Evolutionary conservation across 2,888 invertebrate genomes (phyloP), one percentile per base, ranked within the genome.

Genomic region (Watsonalla binaria): DNA sequence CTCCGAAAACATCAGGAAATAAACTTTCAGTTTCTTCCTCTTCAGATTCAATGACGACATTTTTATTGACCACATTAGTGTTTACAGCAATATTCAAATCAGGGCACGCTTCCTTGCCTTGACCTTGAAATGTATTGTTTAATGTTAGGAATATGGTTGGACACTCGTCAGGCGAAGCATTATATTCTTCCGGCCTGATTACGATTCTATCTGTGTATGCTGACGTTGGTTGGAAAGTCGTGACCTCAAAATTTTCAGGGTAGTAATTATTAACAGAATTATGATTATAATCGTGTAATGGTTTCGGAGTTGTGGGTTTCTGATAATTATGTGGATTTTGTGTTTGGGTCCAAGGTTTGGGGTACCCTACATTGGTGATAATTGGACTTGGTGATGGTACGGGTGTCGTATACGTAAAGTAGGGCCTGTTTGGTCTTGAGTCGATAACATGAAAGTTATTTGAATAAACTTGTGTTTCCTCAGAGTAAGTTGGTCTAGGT

Each of bases 21-120:
- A 84, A 57, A 52, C 66, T 72, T 6, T 83, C 81, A 6, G 70
- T 54, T 45, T 76, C 81, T 49, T 89, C 87, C 62, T 87, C 89
- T 6, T 89, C 87, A 0, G 90, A 80, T 62, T 91, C 92, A 35
- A 86, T 73, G 8, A 90, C 84, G 34, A 90, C 82, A 57, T 92
- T 92, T 57, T 92, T 92, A 63, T 93, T 94, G 46, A 94, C 85
- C 2, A 94, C 90, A 66, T 94, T 94, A 0, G 94, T 94, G 61
- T 94, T 94, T 2, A 95, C 93, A 13, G 94, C 93, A 54, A 95
- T 92, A 70, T 94, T 94, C 57, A 94, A 80, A 81, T 94, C 94
- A 0, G 94, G 93, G 65, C 95, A 95, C 5, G 92, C 93, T 65
- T 93, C 92, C 74, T 94, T 94, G 49, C 87, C 92, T 70, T 92